These are phyloP conservation scores for Pristionchus fissidentatus DNA, from an alignment of 2,888 invertebrate species.

Conservation along the genomic window DNA sequence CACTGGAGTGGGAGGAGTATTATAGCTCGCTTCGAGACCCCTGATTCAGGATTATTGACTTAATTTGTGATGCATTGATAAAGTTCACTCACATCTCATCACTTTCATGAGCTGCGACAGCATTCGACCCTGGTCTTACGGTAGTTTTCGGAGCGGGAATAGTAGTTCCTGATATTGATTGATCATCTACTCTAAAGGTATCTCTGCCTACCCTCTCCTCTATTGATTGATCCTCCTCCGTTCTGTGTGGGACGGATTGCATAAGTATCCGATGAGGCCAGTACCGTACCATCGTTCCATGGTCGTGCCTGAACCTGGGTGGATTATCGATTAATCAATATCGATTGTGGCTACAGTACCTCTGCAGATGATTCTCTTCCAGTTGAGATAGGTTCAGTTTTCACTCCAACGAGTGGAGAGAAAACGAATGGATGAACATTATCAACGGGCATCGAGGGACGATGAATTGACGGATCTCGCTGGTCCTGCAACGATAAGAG, in stretches of 20 bases:
- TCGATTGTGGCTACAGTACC: not conserved
- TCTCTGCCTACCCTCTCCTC: not conserved
- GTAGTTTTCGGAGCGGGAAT: not conserved
- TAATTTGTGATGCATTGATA: not conserved
- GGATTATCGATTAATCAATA: not conserved
- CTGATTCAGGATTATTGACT: constrained; percentile 1
- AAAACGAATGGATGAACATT: constrained; percentile 32
- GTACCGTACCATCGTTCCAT: constrained; percentile 34
- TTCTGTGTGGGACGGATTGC: not conserved
- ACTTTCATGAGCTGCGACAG: constrained; percentile 39
- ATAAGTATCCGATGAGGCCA: not conserved
- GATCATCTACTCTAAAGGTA: no score
- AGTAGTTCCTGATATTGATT: not conserved
- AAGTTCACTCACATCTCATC: constrained; percentile 14
- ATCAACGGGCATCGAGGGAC: not conserved
- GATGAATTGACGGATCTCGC: constrained; percentile 1
- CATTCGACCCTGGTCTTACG: not conserved
- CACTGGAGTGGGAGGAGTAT: not conserved
- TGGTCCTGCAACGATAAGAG: not conserved
- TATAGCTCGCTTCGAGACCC: not conserved
- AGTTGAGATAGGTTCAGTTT: constrained; percentile 19
- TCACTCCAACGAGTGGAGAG: constrained; percentile 40
- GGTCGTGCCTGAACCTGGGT: constrained; percentile 29
- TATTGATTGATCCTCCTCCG: not conserved
- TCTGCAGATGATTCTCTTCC: not conserved